Percentiles rank a stretch among this genome's conserved stretches.
These are phyloP conservation scores for Pteropus rufus DNA, from an alignment of 2,797 vertebrate genomes.

Conservation along the genomic window DNA sequence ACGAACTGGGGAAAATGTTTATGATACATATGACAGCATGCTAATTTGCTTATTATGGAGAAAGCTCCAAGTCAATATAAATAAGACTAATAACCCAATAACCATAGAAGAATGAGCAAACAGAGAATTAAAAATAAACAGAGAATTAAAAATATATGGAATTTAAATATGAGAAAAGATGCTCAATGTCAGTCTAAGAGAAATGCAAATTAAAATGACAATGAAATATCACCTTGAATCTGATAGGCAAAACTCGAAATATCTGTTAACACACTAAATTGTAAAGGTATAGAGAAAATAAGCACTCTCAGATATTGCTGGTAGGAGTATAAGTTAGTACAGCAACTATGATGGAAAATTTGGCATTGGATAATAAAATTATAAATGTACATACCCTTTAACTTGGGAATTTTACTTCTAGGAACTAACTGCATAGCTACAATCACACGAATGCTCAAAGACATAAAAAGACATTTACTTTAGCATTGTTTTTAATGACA, in stretches of 20 bases:
- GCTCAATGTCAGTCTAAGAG: background rate
- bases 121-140: background rate
- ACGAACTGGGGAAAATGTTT: background rate
- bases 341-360: background rate
- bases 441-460: background rate
- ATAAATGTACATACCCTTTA: background rate
- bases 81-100: background rate
- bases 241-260: background rate
- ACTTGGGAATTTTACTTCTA: background rate
- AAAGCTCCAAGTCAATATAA: background rate
- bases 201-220: conserved; percentile 30
- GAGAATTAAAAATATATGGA: background rate
- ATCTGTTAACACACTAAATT: background rate
- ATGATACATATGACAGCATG: background rate
- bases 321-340: background rate
- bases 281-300: background rate
- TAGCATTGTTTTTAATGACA: background rate
- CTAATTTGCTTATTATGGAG: background rate
- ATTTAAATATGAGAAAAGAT: conserved; percentile 5
- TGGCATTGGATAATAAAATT: background rate
- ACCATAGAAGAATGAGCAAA: background rate
- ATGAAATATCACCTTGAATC: background rate
- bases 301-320: background rate
- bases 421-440: background rate
- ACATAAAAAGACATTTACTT: background rate